Conservation (phyloP, 2,113 vertebrate genomes). For the Monarcha castaneiventris region DNA sequence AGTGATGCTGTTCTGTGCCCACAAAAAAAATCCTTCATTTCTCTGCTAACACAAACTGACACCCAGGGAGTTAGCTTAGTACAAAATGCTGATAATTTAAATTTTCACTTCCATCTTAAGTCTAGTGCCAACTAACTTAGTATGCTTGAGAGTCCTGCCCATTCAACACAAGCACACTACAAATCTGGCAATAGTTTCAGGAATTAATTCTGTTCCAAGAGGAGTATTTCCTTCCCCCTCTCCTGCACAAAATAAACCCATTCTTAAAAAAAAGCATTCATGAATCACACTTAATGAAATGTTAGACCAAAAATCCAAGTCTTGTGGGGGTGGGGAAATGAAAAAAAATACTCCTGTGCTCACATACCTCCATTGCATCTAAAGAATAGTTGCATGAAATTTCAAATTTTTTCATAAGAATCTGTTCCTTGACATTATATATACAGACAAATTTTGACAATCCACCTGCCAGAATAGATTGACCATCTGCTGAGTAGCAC, state of each 20-base stretch:
- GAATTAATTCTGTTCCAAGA: not conserved
- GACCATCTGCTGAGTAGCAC: conserved; percentile 94
- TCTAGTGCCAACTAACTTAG: not conserved
- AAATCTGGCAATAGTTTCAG: not conserved
- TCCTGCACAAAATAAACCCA: not conserved
- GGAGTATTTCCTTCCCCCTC: not conserved
- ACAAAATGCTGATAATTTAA: not conserved
- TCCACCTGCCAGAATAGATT: conserved; percentile 88
- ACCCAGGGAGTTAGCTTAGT: not conserved
- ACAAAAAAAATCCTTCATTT: not conserved
- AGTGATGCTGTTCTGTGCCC: not conserved
- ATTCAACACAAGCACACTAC: not conserved
- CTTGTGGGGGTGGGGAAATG: not conserved
- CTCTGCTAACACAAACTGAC: not conserved
- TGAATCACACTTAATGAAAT: not conserved
- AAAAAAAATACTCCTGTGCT: not conserved
- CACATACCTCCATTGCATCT: conserved; percentile 92
- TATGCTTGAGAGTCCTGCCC: not conserved
- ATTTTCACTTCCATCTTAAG: not conserved
- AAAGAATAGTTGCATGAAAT: conserved; percentile 95
- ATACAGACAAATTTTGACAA: conserved; percentile 95
- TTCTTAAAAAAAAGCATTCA: not conserved
- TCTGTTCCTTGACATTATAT: conserved; percentile 89
- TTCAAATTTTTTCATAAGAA: conserved; percentile 95
- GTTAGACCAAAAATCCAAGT: not conserved